Evolutionary conservation across 2,113 vertebrate species (phyloP).

Genomic region (Dasypus novemcinctus): DNA sequence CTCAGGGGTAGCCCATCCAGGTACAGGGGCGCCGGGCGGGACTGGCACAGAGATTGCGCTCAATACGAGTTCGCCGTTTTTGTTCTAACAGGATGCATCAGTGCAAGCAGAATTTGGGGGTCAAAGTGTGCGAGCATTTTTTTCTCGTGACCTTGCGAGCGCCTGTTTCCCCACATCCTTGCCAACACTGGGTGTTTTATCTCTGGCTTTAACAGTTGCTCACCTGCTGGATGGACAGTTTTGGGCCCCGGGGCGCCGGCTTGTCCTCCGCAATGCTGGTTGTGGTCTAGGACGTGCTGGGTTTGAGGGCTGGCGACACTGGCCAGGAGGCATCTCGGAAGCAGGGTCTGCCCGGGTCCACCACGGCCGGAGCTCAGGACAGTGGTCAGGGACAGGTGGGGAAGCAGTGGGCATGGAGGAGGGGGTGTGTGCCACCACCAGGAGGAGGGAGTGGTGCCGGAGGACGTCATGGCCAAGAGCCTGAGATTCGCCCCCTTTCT

Average conservation of each 20-base stretch:
- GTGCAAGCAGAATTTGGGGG: slow-evolving; percentile 16
- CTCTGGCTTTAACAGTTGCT: background rate
- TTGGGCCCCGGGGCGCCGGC: background rate
- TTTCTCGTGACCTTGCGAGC: background rate
- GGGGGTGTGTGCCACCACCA: background rate
- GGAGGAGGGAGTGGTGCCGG: background rate
- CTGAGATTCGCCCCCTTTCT: background rate
- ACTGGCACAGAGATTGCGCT: background rate
- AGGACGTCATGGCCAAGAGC: background rate
- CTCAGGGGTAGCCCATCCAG: accelerated
- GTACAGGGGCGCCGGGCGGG: background rate
- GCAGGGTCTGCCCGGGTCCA: background rate
- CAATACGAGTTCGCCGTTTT: background rate
- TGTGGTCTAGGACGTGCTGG: background rate
- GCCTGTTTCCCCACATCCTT: background rate
- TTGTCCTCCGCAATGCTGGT: background rate
- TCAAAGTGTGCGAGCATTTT: background rate
- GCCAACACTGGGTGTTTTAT: background rate
- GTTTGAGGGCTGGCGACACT: background rate
- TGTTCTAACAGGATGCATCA: background rate
- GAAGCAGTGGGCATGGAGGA: background rate
- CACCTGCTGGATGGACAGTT: background rate
- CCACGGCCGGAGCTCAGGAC: background rate
- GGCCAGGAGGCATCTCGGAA: background rate
- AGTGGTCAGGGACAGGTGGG: background rate